A percentile compares a stretch with the other conserved stretches of the same genome.
These are phyloP conservation scores for Pachyrhynchus sulphureomaculatus DNA, from an alignment of 1,140 invertebrate genomes.

Conservation along the genomic window DNA sequence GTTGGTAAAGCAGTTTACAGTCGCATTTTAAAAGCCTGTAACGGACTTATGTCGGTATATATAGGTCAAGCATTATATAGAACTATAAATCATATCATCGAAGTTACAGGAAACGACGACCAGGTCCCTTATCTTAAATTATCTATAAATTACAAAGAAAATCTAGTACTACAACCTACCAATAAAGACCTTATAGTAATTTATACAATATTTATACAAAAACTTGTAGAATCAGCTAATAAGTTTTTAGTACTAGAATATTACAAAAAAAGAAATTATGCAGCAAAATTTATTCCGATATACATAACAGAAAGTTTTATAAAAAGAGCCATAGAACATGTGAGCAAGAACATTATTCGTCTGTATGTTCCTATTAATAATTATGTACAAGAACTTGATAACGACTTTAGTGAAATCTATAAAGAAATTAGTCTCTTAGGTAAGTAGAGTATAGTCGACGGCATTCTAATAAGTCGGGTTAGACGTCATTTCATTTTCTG, in stretches of 20 bases:
- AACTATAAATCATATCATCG: constrained; percentile 57
- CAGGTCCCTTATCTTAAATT: constrained; percentile 57
- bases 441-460: not conserved
- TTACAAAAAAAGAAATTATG: constrained; percentile 24
- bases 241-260: constrained; percentile 55
- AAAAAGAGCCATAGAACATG: constrained; percentile 3
- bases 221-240: constrained; percentile 53
- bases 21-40: constrained; percentile 43
- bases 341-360: constrained; percentile 30
- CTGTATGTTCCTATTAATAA: constrained; percentile 33
- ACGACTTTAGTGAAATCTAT: constrained; percentile 31
- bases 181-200: constrained; percentile 51
- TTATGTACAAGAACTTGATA: constrained; percentile 20
- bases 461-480: not conserved
- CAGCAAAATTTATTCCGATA: constrained; percentile 24
- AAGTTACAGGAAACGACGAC: constrained; percentile 49
- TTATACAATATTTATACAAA: constrained; percentile 53
- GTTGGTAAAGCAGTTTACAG: constrained; percentile 37
- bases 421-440: constrained; percentile 14
- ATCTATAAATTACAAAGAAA: constrained; percentile 54
- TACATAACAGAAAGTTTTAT: constrained; percentile 37
- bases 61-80: constrained; percentile 55
- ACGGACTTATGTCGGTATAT: constrained; percentile 56
- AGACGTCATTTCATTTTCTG: not conserved
- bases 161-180: constrained; percentile 54